phyloP scores from a whole-genome alignment of 2,797 vertebrate species.

The Limnodromus scolopaceus region DNA sequence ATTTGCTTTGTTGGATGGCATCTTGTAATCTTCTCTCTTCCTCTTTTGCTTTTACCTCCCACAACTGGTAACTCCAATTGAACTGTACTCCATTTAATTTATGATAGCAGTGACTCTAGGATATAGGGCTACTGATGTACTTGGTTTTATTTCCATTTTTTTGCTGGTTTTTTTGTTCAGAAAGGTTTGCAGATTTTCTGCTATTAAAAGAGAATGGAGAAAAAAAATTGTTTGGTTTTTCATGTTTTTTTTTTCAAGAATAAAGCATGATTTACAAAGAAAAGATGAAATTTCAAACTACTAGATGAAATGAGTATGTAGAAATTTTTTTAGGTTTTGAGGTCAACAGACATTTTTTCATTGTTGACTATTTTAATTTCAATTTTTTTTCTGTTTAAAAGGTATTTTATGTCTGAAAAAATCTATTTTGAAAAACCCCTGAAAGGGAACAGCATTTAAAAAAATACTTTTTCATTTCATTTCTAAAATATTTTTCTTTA shows the following conservation, averaged over 20 bases:
- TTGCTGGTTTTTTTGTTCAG: background rate
- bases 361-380: background rate
- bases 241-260: rapidly evolving
- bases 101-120: background rate
- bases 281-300: background rate
- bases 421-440: background rate
- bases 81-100: background rate
- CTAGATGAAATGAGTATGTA: rapidly evolving
- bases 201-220: background rate
- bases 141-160: background rate
- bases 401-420: background rate
- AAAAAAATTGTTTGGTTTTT: too few relatives aligned
- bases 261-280: background rate
- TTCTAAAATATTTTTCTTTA: background rate
- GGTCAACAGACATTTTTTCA: background rate
- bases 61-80: background rate
- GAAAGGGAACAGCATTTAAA: background rate
- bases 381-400: background rate
- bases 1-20: background rate
- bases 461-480: background rate
- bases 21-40: background rate
- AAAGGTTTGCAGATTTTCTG: background rate
- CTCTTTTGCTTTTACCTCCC: background rate
- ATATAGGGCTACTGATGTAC: background rate
- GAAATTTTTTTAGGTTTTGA: background rate